phyloP scores from a whole-genome alignment of 1,140 invertebrate genomes.

The Ceratosolen solmsi region DNA sequence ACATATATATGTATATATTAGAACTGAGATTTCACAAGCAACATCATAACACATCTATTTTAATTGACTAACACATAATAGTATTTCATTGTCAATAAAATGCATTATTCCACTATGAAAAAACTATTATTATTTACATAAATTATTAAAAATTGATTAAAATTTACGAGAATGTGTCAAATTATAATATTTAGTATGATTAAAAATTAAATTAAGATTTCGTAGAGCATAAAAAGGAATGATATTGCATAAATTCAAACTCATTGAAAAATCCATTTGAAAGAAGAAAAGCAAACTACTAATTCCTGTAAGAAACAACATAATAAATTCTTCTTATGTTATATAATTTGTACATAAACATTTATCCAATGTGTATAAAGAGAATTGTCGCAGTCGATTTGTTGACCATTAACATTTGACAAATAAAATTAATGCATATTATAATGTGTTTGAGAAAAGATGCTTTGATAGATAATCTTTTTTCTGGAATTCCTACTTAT shows the following conservation, averaged over 20 bases:
- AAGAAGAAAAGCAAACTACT: background rate
- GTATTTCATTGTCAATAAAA: no score
- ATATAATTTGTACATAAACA: slow-evolving; percentile 5
- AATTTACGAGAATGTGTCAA: background rate
- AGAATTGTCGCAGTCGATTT: background rate
- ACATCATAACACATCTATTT: no score
- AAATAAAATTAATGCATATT: background rate
- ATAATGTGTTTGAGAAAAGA: background rate
- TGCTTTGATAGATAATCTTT: background rate
- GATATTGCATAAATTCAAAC: background rate
- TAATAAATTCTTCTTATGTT: background rate
- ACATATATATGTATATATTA: no score
- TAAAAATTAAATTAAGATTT: no score
- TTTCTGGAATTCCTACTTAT: background rate
- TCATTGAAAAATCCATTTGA: background rate
- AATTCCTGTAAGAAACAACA: background rate
- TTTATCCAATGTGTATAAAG: background rate
- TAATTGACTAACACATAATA: no score
- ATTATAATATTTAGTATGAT: no score
- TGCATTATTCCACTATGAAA: background rate
- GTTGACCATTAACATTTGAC: background rate
- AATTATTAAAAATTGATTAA: background rate
- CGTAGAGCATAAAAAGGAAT: background rate
- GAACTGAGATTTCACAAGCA: no score
- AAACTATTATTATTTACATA: background rate